Conservation (phyloP, 2,113 vertebrate species). For the Entomyzon cyanotis region DNA sequence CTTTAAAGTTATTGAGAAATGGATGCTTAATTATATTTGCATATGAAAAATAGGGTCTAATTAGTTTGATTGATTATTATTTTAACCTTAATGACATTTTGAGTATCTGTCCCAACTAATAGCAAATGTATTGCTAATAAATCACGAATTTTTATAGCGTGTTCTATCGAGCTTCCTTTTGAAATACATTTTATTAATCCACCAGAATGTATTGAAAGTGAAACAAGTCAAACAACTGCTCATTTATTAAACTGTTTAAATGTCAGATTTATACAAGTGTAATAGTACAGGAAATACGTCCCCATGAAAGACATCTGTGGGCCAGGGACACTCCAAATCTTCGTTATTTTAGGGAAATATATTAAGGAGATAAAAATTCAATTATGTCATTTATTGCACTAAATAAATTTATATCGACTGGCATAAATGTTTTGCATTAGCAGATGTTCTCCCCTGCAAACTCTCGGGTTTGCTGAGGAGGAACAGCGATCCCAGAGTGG, state of each 20-base stretch:
- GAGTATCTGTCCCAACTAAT: conserved; percentile 82
- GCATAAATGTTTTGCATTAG: conserved; percentile 70
- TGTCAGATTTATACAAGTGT: conserved; percentile 75
- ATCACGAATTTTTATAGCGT: conserved; percentile 73
- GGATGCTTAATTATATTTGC: conserved; percentile 85
- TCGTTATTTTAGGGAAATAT: conserved; percentile 75
- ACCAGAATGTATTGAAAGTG: conserved; percentile 78
- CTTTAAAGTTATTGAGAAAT: conserved; percentile 78
- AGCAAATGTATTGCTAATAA: conserved; percentile 77
- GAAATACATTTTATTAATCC: conserved; percentile 81
- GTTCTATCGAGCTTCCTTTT: conserved; percentile 73
- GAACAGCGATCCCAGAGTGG: neutral
- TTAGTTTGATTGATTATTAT: conserved; percentile 86
- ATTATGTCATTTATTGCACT: conserved; percentile 78
- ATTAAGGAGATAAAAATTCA: conserved; percentile 81
- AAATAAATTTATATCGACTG: conserved; percentile 78
- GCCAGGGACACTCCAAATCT: conserved; percentile 70
- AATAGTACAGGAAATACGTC: conserved; percentile 73
- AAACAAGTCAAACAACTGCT: conserved; percentile 81
- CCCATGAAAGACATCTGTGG: conserved; percentile 68
- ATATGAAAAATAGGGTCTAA: conserved; percentile 84
- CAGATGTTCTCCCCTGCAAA: conserved; percentile 51
- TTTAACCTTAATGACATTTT: conserved; percentile 84
- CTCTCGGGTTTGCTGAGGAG: neutral
- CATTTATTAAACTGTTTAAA: conserved; percentile 82